Conservation (phyloP, 2,113 vertebrate species). For the Cololabis saira region DNA sequence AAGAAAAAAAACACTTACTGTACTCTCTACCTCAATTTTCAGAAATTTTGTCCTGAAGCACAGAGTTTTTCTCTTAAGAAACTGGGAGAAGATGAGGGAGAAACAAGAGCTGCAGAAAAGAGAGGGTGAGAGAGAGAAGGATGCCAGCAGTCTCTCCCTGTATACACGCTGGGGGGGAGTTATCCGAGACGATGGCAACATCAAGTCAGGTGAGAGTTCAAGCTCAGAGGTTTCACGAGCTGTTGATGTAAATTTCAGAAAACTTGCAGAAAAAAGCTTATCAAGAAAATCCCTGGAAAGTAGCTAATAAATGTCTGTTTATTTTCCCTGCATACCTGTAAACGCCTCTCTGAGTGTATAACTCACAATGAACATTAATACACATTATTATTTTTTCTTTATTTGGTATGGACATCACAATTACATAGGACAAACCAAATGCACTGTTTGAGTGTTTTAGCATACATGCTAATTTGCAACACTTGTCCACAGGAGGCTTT, state of each 20-base stretch:
- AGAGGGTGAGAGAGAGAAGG: constrained; percentile 82
- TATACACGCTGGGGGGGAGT: constrained; percentile 94
- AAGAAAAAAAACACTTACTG: neutral
- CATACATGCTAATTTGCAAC: too few relatives aligned
- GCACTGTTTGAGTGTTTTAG: too few relatives aligned
- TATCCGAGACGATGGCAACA: constrained; percentile 95
- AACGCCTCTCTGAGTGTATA: too few relatives aligned
- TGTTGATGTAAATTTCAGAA: too few relatives aligned
- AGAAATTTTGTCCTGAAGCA: constrained; percentile 98
- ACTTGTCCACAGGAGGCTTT: too few relatives aligned
- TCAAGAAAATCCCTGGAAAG: too few relatives aligned
- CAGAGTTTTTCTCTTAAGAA: constrained; percentile 93
- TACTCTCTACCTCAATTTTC: constrained; percentile 8
- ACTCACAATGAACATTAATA: neutral
- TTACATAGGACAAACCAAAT: too few relatives aligned
- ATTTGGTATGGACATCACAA: too few relatives aligned
- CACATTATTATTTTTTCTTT: too few relatives aligned
- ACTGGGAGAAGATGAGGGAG: constrained; percentile 97
- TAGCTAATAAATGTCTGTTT: too few relatives aligned
- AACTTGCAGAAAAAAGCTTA: too few relatives aligned
- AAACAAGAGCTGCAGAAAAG: constrained; percentile 95
- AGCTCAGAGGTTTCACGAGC: neutral
- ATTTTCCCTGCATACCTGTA: too few relatives aligned
- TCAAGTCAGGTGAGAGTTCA: constrained; percentile 90
- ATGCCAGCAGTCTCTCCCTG: constrained; percentile 79